phyloP scores from a whole-genome alignment of 2,888 invertebrate genomes.

The Rhimphoctona megacephalus region DNA sequence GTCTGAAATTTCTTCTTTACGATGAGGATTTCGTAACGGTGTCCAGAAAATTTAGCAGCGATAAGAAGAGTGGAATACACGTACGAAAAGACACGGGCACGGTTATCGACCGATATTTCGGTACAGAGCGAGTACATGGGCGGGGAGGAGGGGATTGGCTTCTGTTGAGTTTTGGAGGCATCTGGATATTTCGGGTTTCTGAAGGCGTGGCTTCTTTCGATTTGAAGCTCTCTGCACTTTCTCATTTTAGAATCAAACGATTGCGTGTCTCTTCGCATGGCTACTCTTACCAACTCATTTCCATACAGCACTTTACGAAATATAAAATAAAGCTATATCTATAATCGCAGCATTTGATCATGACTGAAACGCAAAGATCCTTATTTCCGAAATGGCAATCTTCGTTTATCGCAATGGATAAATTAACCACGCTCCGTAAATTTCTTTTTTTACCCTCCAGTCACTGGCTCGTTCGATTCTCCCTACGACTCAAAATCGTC shows the following conservation, averaged over 20 bases:
- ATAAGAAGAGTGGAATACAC: constrained; percentile 50
- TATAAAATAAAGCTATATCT: neutral
- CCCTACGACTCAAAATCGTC: constrained; percentile 35
- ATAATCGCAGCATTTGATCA: constrained; percentile 42
- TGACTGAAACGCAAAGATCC: constrained; percentile 39
- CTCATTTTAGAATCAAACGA: constrained; percentile 28
- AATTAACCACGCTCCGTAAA: constrained; percentile 66
- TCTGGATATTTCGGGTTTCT: constrained; percentile 73
- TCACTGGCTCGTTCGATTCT: constrained; percentile 49
- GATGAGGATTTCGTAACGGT: constrained; percentile 46
- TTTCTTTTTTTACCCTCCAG: constrained; percentile 44
- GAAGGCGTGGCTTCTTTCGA: constrained; percentile 72
- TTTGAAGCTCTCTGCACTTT: constrained; percentile 42
- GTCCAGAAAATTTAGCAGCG: constrained; percentile 34
- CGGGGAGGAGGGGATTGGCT: constrained; percentile 59
- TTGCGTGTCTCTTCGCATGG: constrained; percentile 29
- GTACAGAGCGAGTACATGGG: constrained; percentile 54
- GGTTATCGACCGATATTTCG: constrained; percentile 72
- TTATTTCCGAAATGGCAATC: constrained; percentile 59
- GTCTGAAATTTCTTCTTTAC: constrained; percentile 10
- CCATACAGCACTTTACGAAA: constrained; percentile 35
- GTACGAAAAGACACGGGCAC: neutral
- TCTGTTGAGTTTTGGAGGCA: constrained; percentile 66
- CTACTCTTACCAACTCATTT: constrained; percentile 45
- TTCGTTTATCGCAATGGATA: constrained; percentile 52